phyloP scores from a whole-genome alignment of 2,888 invertebrate genomes.

The Philereme vetulata region DNA sequence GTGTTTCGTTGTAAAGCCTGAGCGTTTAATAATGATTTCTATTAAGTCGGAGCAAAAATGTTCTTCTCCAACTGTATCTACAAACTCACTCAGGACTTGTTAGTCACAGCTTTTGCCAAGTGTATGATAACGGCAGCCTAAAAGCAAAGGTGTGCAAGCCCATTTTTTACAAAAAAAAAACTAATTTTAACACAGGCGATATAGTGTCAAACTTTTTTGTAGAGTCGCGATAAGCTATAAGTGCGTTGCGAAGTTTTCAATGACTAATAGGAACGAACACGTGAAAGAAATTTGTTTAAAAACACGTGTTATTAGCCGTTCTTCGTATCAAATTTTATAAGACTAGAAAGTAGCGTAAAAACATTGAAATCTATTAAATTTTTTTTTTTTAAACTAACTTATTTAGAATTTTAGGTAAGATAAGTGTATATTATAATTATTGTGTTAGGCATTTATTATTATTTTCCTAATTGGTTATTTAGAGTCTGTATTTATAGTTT shows the following conservation, averaged over 20 bases:
- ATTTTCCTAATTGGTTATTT: too few relatives aligned
- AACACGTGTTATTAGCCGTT: conserved; percentile 14
- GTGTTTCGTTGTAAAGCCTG: too few relatives aligned
- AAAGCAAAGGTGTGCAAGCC: conserved; percentile 17
- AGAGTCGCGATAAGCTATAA: conserved; percentile 37
- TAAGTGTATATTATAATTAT: too few relatives aligned
- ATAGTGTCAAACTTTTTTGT: conserved; percentile 32
- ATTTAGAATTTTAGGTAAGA: too few relatives aligned
- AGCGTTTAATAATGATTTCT: too few relatives aligned
- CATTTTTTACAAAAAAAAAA: conserved; percentile 1
- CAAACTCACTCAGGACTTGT: background rate
- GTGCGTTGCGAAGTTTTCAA: conserved; percentile 18
- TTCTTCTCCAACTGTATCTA: background rate
- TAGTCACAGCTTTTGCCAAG: conserved; percentile 6
- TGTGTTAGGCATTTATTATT: too few relatives aligned
- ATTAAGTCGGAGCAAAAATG: too few relatives aligned
- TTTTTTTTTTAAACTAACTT: too few relatives aligned
- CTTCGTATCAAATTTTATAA: background rate
- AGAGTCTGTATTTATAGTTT: too few relatives aligned
- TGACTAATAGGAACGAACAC: conserved; percentile 27
- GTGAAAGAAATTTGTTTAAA: conserved; percentile 23
- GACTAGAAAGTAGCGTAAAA: background rate
- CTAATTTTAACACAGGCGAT: conserved; percentile 49
- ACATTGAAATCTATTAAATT: too few relatives aligned
- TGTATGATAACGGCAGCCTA: conserved; percentile 8